Evolutionary conservation across 2,113 vertebrate species (phyloP).

Genomic region (Sula dactylatra): DNA sequence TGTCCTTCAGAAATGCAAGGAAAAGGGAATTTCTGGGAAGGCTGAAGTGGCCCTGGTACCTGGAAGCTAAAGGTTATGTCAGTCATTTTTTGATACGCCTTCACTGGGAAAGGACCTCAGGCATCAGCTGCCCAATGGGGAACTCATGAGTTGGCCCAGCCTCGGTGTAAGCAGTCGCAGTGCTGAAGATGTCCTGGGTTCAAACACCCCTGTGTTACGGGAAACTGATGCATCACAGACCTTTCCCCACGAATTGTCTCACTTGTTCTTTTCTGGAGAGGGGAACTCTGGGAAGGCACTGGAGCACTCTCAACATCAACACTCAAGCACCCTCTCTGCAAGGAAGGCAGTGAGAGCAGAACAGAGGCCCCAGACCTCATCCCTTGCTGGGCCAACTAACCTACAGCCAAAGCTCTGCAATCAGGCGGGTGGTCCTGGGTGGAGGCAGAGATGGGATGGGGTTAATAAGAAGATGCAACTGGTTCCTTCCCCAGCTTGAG

Average conservation of each 20-base stretch:
- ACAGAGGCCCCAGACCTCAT: not conserved
- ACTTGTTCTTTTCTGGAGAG: not conserved
- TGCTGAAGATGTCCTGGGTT: not conserved
- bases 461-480: not conserved
- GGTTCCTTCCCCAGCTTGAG: not conserved
- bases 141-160: not conserved
- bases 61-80: not conserved
- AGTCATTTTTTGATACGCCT: not conserved
- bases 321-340: not conserved
- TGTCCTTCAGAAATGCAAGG: not conserved
- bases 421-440: not conserved
- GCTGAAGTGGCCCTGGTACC: not conserved
- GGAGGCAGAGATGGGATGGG: not conserved
- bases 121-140: not conserved
- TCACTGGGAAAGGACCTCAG: not conserved
- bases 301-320: not conserved
- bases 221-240: not conserved
- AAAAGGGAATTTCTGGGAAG: not conserved
- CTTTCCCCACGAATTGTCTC: not conserved
- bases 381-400: not conserved
- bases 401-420: not conserved
- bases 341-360: not conserved
- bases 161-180: accelerated
- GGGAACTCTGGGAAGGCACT: not conserved
- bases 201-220: not conserved